Percentiles rank a stretch among this genome's conserved stretches.
These are phyloP conservation scores for Nannoperca obscura DNA, from an alignment of 2,797 vertebrate genomes.

Conservation along the genomic window DNA sequence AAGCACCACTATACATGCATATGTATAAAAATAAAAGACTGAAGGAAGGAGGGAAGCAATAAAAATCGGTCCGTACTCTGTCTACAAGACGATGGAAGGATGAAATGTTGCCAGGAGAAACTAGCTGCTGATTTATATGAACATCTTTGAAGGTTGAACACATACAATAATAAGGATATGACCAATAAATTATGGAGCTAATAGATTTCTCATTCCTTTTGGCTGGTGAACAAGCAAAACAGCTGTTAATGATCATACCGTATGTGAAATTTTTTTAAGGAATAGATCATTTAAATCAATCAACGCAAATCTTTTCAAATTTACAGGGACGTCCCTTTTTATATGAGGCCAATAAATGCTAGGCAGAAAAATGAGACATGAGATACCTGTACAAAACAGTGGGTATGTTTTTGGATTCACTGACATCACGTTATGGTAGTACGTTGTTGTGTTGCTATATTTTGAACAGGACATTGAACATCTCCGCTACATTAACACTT, in stretches of 20 bases:
- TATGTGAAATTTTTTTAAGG: not conserved
- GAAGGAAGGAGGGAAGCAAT: not conserved
- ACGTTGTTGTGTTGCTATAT: too few species aligned
- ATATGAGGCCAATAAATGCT: not conserved
- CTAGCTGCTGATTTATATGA: conserved; percentile 30
- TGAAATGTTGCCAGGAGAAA: conserved; percentile 35
- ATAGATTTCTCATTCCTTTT: conserved; percentile 30
- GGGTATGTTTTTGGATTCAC: not conserved
- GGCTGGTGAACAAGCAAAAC: conserved; percentile 32
- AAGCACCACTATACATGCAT: not conserved
- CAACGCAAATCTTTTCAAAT: not conserved
- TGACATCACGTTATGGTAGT: too few species aligned
- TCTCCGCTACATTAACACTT: not conserved
- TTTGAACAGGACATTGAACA: too few species aligned
- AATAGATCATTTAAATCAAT: not conserved
- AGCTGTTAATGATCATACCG: conserved; percentile 18
- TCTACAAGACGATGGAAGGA: conserved; percentile 1
- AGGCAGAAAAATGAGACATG: not conserved
- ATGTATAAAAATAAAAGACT: conserved; percentile 4
- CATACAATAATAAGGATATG: conserved; percentile 41
- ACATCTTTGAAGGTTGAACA: conserved; percentile 49
- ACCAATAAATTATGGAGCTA: conserved; percentile 35
- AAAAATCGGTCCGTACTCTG: not conserved
- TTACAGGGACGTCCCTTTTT: not conserved
- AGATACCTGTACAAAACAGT: not conserved